Evolutionary conservation across 1,140 invertebrate genomes (phyloP).

Genomic region (Mya arenaria): DNA sequence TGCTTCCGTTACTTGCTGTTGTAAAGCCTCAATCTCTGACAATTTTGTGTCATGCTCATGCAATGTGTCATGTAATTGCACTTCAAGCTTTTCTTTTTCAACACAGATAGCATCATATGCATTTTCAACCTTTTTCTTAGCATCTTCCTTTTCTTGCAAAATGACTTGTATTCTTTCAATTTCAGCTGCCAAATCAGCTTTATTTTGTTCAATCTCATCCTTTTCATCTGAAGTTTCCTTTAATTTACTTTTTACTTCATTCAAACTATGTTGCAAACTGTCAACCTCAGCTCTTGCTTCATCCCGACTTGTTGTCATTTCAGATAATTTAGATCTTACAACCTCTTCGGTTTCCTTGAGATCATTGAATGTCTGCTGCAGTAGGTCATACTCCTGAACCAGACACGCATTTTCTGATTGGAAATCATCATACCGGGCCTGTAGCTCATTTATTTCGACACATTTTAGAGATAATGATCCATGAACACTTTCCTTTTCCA

Average conservation of each 20-base stretch:
- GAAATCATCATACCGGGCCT: slow-evolving; percentile 49
- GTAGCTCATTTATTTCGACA: slow-evolving; percentile 50
- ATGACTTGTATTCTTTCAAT: background rate
- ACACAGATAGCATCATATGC: background rate
- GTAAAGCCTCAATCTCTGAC: background rate
- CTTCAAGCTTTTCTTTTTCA: slow-evolving; percentile 19
- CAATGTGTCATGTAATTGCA: slow-evolving; percentile 6
- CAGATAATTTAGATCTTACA: slow-evolving; percentile 42
- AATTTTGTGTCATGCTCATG: background rate
- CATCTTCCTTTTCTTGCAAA: too few relatives aligned
- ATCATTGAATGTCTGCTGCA: slow-evolving; percentile 53
- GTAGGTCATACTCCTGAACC: slow-evolving; percentile 47
- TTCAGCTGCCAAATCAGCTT: background rate
- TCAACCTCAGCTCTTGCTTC: background rate
- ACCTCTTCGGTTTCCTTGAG: slow-evolving; percentile 52
- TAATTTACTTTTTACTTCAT: background rate
- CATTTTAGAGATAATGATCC: slow-evolving; percentile 36
- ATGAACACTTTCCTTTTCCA: slow-evolving; percentile 47
- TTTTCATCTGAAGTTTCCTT: too few relatives aligned
- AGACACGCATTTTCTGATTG: slow-evolving; percentile 50
- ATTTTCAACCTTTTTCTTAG: background rate
- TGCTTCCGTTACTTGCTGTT: background rate
- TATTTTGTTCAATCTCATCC: too few relatives aligned
- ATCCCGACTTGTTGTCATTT: slow-evolving; percentile 46
- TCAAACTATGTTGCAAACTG: background rate